Conservation (phyloP, 2,888 invertebrate species). For the Hartigia nigra region DNA sequence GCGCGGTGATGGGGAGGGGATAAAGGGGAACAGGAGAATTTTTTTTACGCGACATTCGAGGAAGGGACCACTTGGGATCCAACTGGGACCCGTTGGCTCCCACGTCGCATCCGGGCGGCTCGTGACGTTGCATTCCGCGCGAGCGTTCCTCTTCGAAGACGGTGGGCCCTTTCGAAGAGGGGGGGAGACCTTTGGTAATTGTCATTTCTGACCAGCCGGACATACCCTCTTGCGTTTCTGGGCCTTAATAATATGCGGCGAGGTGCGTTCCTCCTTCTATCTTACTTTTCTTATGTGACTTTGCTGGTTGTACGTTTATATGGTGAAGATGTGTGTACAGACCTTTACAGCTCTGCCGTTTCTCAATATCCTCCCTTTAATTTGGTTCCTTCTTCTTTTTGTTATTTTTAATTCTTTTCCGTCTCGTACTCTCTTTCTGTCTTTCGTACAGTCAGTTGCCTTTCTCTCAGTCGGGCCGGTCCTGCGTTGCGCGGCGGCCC, state of each 20-base stretch:
- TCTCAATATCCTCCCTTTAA: background rate
- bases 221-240: slow-evolving; percentile 50
- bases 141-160: slow-evolving; percentile 10
- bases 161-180: slow-evolving; percentile 35
- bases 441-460: slow-evolving; percentile 13
- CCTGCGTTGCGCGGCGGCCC: slow-evolving; percentile 5
- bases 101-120: slow-evolving; percentile 22
- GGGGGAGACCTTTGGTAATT: slow-evolving; percentile 52
- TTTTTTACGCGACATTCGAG: background rate
- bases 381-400: background rate
- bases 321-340: background rate
- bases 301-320: background rate
- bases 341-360: background rate
- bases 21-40: background rate
- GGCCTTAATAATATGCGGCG: slow-evolving; percentile 58
- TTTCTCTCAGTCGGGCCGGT: background rate
- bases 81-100: slow-evolving; percentile 9
- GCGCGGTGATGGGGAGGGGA: background rate
- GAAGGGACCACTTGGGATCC: background rate
- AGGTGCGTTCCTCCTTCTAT: slow-evolving; percentile 1
- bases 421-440: background rate
- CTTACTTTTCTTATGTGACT: background rate
- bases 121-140: slow-evolving; percentile 44
- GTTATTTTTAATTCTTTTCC: background rate
- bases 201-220: slow-evolving; percentile 59